Percentiles rank a stretch among this genome's conserved stretches.
These are phyloP conservation scores for Ictidomys tridecemlineatus DNA, from an alignment of 2,113 vertebrate species.

Conservation along the genomic window DNA sequence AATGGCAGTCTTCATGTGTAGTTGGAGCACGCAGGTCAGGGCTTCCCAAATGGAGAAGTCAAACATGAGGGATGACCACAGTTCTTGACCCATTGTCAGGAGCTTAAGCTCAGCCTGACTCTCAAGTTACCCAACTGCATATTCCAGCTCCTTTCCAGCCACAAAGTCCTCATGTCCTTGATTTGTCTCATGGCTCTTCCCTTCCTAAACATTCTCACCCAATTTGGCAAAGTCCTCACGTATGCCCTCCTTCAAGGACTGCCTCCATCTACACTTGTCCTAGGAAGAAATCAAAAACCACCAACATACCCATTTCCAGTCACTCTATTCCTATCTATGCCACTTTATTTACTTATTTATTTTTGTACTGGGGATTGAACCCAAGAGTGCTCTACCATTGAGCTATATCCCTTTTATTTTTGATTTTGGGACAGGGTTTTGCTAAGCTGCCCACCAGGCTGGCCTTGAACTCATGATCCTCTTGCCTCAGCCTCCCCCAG, in stretches of 20 bases:
- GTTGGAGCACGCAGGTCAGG: no score
- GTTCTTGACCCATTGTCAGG: background rate
- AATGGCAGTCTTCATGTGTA: background rate
- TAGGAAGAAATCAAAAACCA: background rate
- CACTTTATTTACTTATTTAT: no score
- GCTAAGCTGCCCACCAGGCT: no score
- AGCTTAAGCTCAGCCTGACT: background rate
- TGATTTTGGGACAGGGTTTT: no score
- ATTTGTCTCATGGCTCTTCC: background rate
- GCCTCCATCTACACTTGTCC: background rate
- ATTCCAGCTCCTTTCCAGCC: background rate
- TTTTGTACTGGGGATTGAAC: no score
- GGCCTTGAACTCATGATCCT: no score
- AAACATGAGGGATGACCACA: background rate
- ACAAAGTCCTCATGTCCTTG: background rate
- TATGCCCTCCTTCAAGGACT: background rate
- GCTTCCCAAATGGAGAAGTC: background rate
- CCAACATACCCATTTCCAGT: background rate
- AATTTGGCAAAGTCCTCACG: background rate
- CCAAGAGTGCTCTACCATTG: no score
- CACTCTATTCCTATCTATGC: background rate
- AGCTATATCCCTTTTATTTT: no score
- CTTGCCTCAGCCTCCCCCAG: no score
- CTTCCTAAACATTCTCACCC: background rate
- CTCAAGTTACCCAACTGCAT: background rate